phyloP scores from a whole-genome alignment of 2,797 vertebrate genomes.

The Lophius americanus region DNA sequence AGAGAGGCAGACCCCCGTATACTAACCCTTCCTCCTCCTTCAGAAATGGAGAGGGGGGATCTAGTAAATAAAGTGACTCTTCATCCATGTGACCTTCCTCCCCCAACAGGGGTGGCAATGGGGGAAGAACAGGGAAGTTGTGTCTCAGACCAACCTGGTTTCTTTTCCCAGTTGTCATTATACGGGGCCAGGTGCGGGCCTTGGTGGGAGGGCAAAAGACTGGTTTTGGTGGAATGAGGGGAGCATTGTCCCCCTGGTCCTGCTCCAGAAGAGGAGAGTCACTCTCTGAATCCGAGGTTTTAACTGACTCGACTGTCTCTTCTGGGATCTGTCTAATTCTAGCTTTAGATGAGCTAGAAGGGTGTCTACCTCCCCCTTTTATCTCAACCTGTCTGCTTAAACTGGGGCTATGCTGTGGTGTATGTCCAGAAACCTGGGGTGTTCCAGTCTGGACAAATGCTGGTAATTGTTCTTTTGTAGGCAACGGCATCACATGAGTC shows the following conservation, averaged over 20 bases:
- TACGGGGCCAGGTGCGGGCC: slow-evolving; percentile 85
- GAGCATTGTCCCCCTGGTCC: slow-evolving; percentile 78
- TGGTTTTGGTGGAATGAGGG: slow-evolving; percentile 83
- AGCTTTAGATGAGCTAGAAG: slow-evolving; percentile 62
- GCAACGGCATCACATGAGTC: slow-evolving; percentile 36
- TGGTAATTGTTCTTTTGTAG: slow-evolving; percentile 67
- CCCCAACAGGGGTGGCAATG: slow-evolving; percentile 78
- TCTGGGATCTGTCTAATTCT: slow-evolving; percentile 70
- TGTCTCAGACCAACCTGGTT: slow-evolving; percentile 71
- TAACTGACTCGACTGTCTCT: slow-evolving; percentile 70
- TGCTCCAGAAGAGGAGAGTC: slow-evolving; percentile 82
- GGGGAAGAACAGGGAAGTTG: slow-evolving; percentile 80
- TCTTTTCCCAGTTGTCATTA: slow-evolving; percentile 74
- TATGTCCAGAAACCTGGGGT: slow-evolving; percentile 44
- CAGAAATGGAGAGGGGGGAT: slow-evolving; percentile 84
- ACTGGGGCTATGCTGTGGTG: slow-evolving; percentile 61
- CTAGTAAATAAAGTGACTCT: slow-evolving; percentile 82
- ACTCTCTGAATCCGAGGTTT: slow-evolving; percentile 79
- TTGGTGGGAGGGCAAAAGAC: slow-evolving; percentile 85
- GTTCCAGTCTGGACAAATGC: slow-evolving; percentile 32
- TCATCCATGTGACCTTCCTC: slow-evolving; percentile 81
- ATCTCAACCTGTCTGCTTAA: slow-evolving; percentile 48
- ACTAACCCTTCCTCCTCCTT: slow-evolving; percentile 72
- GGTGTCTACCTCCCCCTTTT: slow-evolving; percentile 54
- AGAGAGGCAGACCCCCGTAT: slow-evolving; percentile 86